Conservation (phyloP, 2,888 invertebrate species). For the Pelosia muscerda region DNA sequence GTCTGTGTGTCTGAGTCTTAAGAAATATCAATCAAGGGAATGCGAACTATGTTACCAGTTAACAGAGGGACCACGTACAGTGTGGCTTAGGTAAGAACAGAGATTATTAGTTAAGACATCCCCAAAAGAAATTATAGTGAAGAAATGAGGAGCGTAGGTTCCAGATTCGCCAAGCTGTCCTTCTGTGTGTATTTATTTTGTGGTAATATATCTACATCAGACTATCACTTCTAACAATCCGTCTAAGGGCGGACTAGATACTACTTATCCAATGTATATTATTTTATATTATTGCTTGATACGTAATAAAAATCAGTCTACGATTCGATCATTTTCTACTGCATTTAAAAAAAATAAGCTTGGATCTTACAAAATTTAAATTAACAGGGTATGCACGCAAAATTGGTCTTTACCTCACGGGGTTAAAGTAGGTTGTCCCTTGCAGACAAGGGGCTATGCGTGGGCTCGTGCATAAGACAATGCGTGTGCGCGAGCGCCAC, state of each 20-base stretch:
- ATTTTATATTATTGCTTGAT: background rate
- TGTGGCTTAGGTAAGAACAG: too few relatives aligned
- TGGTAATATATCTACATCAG: background rate
- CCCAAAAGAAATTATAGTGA: too few relatives aligned
- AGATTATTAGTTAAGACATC: too few relatives aligned
- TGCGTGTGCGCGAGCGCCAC: conserved; percentile 80
- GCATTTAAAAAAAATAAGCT: background rate
- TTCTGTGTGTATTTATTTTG: background rate
- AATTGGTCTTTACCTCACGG: conserved; percentile 21
- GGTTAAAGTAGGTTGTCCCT: conserved; percentile 64
- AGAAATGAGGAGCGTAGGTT: background rate
- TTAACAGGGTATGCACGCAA: conserved; percentile 1
- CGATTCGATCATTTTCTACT: background rate
- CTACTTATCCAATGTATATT: too few relatives aligned
- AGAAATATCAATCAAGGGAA: too few relatives aligned
- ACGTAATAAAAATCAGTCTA: background rate
- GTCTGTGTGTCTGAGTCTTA: too few relatives aligned
- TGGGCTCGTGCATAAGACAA: conserved; percentile 83
- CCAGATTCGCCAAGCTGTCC: background rate
- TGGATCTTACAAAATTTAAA: conserved; percentile 2
- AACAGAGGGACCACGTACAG: too few relatives aligned
- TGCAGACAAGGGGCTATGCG: conserved; percentile 83
- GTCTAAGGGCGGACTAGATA: too few relatives aligned
- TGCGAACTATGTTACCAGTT: too few relatives aligned
- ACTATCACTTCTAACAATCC: background rate